Conservation (phyloP, 2,113 vertebrate genomes). For the Pelobates fuscus region DNA sequence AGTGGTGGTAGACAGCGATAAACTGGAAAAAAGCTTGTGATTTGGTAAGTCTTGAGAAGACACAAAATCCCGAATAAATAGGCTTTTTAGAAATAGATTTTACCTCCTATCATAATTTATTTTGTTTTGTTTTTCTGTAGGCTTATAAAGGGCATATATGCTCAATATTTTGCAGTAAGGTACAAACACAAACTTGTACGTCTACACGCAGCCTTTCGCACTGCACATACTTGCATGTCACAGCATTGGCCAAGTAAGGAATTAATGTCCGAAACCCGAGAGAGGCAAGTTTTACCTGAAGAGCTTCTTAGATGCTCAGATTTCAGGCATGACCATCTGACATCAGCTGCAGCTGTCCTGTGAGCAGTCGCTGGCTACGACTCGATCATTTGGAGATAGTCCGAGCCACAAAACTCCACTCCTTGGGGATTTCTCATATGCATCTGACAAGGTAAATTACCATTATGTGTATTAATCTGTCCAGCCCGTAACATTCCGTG, state of each 20-base stretch:
- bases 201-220: slow-evolving; percentile 11
- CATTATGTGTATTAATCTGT: slow-evolving; percentile 17
- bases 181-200: not conserved
- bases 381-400: slow-evolving; percentile 40
- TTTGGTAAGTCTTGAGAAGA: no score
- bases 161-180: not conserved
- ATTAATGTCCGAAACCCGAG: slow-evolving; percentile 49
- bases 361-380: slow-evolving; percentile 21
- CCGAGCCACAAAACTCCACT: slow-evolving; percentile 30
- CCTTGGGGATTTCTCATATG: slow-evolving; percentile 42
- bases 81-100: no score
- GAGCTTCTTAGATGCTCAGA: slow-evolving; percentile 47
- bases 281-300: slow-evolving; percentile 49
- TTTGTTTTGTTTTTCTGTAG: no score
- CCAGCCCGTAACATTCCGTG: no score
- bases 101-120: no score
- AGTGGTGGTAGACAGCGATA: no score
- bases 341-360: slow-evolving; percentile 49
- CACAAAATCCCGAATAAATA: no score
- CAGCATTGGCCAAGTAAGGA: slow-evolving; percentile 46
- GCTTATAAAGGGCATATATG: not conserved
- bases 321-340: slow-evolving; percentile 49
- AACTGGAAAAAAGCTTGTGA: no score
- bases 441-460: slow-evolving; percentile 42
- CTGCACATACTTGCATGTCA: slow-evolving; percentile 36